Base-by-base conservation (phyloP, 2,797 vertebrate genomes). In the Chelon labrosus region DNA sequence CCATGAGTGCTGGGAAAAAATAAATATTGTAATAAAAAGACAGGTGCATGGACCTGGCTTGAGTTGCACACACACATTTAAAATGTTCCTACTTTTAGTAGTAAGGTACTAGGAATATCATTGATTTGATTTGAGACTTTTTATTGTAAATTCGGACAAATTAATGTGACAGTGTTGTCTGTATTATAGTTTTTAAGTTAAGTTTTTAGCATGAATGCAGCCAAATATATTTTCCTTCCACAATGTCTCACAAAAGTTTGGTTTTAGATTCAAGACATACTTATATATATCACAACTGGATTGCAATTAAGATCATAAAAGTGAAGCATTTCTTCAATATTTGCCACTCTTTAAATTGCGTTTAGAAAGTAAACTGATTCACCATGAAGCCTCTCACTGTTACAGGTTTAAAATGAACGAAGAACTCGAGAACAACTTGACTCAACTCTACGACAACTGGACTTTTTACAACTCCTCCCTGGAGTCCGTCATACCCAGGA, bases 351-450 rank as follows among this genome's bases (percentile, higher is more conserved):
- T n/a, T n/a, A n/a, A n/a, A n/a, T n/a, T 42, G 11, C 17, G 13
- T 0, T 7, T 2, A 2, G 3, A 31, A 61, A 49, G 1, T 4
- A 20, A 49, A 5, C 13, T 16, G 17, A 55, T 67, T 56, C 4
- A 46, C 16, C 25, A 38, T 20, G 0, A 46, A 17, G 27, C 55
- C 17, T 19, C n/a, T 0, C 2, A 2, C 39, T n/a, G 9, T 70
- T 51, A 14, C 65, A 95, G 95, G 88, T 83, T 59, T 84, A 92
- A 90, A 86, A 95, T 88, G 88, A 94, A 82, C 20, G 68, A 92
- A 78, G 85, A 78, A 75, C 60, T 69, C 58, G 94, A 93, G 14
- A 71, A 85, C 50, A 96, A 95, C 84, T 77, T 85, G 27, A 94
- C 94, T 0, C 77, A 85, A 19, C 80, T 59, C 35, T 84, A 90